phyloP scores from a whole-genome alignment of 2,797 vertebrate genomes.

The Gambusia yucatana region DNA sequence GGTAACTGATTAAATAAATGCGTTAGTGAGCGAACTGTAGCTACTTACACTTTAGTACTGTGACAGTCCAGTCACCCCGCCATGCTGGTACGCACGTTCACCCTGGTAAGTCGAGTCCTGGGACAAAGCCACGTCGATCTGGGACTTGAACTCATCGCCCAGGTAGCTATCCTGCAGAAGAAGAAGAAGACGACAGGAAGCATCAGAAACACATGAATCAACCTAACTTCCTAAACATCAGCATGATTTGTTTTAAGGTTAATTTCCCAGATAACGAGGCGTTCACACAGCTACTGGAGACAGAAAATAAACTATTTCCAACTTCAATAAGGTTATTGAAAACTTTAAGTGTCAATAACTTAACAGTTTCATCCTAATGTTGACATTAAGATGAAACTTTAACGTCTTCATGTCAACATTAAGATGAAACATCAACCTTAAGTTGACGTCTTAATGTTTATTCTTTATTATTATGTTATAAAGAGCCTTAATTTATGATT shows the following conservation, averaged over 20 bases:
- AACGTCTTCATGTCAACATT: no score
- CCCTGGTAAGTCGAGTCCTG: slow-evolving; percentile 99
- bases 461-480: background rate
- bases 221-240: background rate
- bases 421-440: background rate
- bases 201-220: background rate
- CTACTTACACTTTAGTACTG: slow-evolving; percentile 97
- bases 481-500: background rate
- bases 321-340: background rate
- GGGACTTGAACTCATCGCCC: slow-evolving; percentile 99
- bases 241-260: background rate
- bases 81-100: slow-evolving; percentile 98
- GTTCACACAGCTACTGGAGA: background rate
- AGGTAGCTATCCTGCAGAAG: slow-evolving; percentile 94
- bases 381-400: no score
- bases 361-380: no score
- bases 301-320: background rate
- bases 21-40: background rate
- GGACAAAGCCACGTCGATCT: slow-evolving; percentile 98
- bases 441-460: background rate
- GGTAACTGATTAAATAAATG: background rate
- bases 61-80: slow-evolving; percentile 98
- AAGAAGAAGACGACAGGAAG: background rate
- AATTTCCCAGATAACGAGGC: background rate
- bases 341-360: no score